These are phyloP conservation scores for Phaonia tiefii DNA, from an alignment of 2,888 invertebrate genomes.

Conservation along the genomic window DNA sequence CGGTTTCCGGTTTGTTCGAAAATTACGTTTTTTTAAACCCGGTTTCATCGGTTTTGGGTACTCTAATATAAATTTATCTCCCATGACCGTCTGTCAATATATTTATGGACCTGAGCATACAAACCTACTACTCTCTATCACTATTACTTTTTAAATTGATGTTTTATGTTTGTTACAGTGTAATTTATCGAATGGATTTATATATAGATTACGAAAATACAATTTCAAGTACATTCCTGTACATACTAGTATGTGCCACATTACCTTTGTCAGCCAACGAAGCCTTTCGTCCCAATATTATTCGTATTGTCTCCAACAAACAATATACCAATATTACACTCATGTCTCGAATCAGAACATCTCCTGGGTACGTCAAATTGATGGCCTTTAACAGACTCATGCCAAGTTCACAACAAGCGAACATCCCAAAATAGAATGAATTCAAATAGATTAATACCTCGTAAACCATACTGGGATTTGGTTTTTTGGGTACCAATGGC, in stretches of 20 bases:
- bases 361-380: constrained; percentile 89
- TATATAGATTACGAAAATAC: too few species aligned
- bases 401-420: constrained; percentile 90
- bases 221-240: neutral
- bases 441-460: constrained; percentile 92
- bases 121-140: too few species aligned
- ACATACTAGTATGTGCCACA: neutral
- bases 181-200: too few species aligned
- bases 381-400: constrained; percentile 91
- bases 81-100: too few species aligned
- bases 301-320: constrained; percentile 89
- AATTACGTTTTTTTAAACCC: too few species aligned
- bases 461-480: constrained; percentile 90
- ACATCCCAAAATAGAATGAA: constrained; percentile 93
- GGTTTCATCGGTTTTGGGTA: too few species aligned
- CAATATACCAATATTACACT: constrained; percentile 89
- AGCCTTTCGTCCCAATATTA: constrained; percentile 92
- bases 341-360: constrained; percentile 89
- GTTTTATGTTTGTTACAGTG: too few species aligned
- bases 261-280: constrained; percentile 78
- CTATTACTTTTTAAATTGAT: too few species aligned
- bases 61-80: too few species aligned
- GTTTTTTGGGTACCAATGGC: constrained; percentile 80
- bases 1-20: too few species aligned
- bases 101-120: too few species aligned